Base-by-base conservation (phyloP, 1,140 invertebrate genomes). In the Ruditapes philippinarum region DNA sequence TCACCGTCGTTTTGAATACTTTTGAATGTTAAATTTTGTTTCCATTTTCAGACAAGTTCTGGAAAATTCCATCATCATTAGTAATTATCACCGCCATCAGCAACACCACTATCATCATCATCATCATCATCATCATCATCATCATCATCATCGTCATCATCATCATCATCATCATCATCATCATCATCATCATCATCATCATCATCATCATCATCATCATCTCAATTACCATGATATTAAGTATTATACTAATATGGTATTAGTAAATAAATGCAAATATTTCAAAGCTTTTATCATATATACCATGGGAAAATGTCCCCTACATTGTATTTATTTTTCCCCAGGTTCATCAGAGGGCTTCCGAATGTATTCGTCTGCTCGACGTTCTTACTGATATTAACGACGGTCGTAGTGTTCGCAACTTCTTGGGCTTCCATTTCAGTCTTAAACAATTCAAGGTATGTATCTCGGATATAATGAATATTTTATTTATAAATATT, bases 321-420 rank as follows among this genome's bases (percentile, higher is more conserved):
- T n/a, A n/a, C n/a, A n/a, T n/a, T n/a, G n/a, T n/a, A n/a, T n/a
- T n/a, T n/a, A n/a, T n/a, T n/a, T n/a, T n/a, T n/a, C n/a, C n/a
- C 60, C 91, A 96, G 91, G 92, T 97, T 19, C 93, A 96, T 73
- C 91, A 96, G 25, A 92, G 97, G 40, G 95, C 96, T 12, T 92
- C 96, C 7, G 97, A 97, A 93, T 97, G 97, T 90, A 94, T 93
- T 22, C 95, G 95, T 89, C 95, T 96, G 1, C 78, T 97, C 12
- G 95, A 97, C 92, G 94, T 97, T 38, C 89, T 97, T 45, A 94
- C 96, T 25, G 92, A 96, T 25, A 93, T 97, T 17, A 97, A 97
- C 89, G 91, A 95, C 3, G 97, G 97, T 0, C 91, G 92, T 38
- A 93, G 95, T n/a, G 93, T 96, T 0, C 91, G 96, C 51, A 97